A percentile compares a stretch with the other conserved stretches of the same genome.
These are phyloP conservation scores for Hirtodrosophila alboralis DNA, from an alignment of 2,888 invertebrate species.

Conservation along the genomic window DNA sequence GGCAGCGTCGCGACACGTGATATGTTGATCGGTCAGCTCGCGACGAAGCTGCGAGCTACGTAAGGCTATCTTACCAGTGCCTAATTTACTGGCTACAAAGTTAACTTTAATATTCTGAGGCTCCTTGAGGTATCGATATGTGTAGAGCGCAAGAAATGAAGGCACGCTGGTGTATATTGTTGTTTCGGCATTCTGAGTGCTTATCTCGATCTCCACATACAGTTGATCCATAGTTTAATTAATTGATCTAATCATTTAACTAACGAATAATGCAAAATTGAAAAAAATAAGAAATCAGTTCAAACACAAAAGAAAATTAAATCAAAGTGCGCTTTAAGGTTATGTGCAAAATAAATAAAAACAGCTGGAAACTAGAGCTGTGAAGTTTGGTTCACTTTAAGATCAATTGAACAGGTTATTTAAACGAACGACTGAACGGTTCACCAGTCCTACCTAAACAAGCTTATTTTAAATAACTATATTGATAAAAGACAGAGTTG, in stretches of 20 bases:
- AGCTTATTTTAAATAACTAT: too few relatives aligned
- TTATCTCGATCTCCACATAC: slow-evolving; percentile 82
- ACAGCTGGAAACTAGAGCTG: slow-evolving; percentile 44
- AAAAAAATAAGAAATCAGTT: slow-evolving; percentile 30
- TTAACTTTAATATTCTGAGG: slow-evolving; percentile 84
- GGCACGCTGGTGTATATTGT: slow-evolving; percentile 86
- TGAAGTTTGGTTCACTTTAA: too few relatives aligned
- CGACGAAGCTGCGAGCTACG: slow-evolving; percentile 71
- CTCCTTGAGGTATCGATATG: slow-evolving; percentile 86
- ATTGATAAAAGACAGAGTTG: too few relatives aligned
- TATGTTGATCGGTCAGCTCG: slow-evolving; percentile 78
- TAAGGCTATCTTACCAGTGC: slow-evolving; percentile 65
- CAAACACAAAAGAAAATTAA: slow-evolving; percentile 45
- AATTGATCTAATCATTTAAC: slow-evolving; percentile 57
- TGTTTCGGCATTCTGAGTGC: slow-evolving; percentile 72
- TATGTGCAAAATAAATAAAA: slow-evolving; percentile 54
- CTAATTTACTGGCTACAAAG: slow-evolving; percentile 78
- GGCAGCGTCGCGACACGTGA: slow-evolving; percentile 77
- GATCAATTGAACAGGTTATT: too few relatives aligned
- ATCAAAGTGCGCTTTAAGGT: slow-evolving; percentile 43
- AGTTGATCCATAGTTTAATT: slow-evolving; percentile 80
- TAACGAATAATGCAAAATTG: slow-evolving; percentile 36
- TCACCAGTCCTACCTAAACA: too few relatives aligned
- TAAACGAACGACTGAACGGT: too few relatives aligned
- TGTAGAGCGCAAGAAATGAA: slow-evolving; percentile 87